Base-by-base conservation (phyloP, 2,113 vertebrate genomes). In the Vimba vimba region DNA sequence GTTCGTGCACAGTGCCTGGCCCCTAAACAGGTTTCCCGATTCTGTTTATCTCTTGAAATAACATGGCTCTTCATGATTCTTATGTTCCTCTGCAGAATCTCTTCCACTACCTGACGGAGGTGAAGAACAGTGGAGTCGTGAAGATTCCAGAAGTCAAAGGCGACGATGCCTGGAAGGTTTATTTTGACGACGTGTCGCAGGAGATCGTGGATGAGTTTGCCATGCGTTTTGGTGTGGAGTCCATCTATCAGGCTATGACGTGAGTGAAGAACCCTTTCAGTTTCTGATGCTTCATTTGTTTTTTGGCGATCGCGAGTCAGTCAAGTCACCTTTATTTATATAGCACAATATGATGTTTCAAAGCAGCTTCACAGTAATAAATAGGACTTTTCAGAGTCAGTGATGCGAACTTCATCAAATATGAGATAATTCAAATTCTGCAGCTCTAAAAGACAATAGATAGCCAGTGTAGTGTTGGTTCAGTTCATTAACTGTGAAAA, bases 221-320 rank as follows among this genome's bases (percentile, higher is more conserved):
- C 86, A 97, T 98, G 96, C 96, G 98, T 88, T 99, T 98, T 6
- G 98, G 98, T 87, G 95, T 99, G 89, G 98, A 99, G 90, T 96
- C 97, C 87, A 99, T 99, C 95, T 99, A 99, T 93, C 98, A 99
- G 93, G 98, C 98, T 80, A 99, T 99, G 98, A 99, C 97, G 98
- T 99, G 88, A 95, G 96, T 97, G 59, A 19, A 79, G 11, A 10
- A 25, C 50, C 12, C 21, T 39, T 7, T 23, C 43, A 50, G 43
- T 25, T 50, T 76, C 45, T 69, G 30, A 68, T 57, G 55, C 19
- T 57, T 57, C 19, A 57, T 23, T 23, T 57, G 55, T 57, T 57
- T 57, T 21, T 57, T 7, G 19, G 55, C 23, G 55, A 57, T 57
- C 23, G 19, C 8, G 19, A 57, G 55, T 23, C 17, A 55, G 5